These are phyloP conservation scores for Eleutherodactylus coqui DNA, from an alignment of 2,797 vertebrate species.

Conservation along the genomic window DNA sequence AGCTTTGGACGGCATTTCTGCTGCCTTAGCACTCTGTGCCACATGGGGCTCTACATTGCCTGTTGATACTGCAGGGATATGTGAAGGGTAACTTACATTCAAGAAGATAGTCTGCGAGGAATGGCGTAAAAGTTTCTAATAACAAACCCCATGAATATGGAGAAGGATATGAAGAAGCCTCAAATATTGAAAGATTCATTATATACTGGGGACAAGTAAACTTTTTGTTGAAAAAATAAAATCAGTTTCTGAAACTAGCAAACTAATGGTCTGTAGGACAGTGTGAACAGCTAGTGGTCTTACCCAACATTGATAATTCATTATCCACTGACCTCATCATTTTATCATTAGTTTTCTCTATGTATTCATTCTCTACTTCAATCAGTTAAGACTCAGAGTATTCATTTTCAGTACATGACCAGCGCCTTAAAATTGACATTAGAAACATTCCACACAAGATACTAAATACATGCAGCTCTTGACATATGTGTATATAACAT, in stretches of 20 bases:
- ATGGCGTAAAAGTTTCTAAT: neutral
- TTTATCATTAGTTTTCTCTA: conserved; percentile 69
- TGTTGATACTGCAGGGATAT: neutral
- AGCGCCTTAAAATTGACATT: conserved; percentile 66
- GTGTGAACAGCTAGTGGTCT: neutral
- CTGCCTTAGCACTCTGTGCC: too few relatives aligned
- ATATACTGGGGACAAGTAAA: neutral
- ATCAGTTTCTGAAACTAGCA: neutral
- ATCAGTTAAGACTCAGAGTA: conserved; percentile 68
- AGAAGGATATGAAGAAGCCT: neutral
- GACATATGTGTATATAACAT: neutral
- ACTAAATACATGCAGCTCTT: too few relatives aligned
- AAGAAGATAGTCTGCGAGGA: neutral
- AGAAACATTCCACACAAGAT: conserved; percentile 38
- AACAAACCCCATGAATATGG: neutral
- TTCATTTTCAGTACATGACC: conserved; percentile 68
- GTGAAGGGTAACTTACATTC: neutral
- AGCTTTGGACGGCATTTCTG: too few relatives aligned
- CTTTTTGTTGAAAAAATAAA: neutral
- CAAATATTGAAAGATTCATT: neutral
- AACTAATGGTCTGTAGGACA: neutral
- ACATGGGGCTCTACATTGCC: neutral
- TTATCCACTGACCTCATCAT: neutral
- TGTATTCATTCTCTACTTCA: conserved; percentile 68
- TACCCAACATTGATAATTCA: neutral